phyloP scores from a whole-genome alignment of 1,140 invertebrate genomes.

The Aethina tumida region DNA sequence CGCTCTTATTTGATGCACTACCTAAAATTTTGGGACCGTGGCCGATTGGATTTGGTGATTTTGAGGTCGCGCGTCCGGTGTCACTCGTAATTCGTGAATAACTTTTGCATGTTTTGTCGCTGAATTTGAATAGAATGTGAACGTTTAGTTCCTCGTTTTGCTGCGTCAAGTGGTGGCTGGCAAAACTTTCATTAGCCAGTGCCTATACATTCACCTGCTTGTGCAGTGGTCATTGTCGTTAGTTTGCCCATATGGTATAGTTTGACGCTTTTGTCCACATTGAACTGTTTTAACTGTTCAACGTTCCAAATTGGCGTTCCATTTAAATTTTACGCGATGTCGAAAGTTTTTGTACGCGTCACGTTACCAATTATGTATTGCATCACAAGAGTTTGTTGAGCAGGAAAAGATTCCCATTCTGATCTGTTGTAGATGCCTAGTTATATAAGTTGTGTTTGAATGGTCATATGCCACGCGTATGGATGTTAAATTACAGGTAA shows the following conservation, averaged over 20 bases:
- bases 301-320: too few relatives aligned
- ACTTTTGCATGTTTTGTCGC: conserved; percentile 9
- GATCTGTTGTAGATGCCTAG: not conserved
- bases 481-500: conserved; percentile 15
- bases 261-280: not conserved
- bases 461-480: conserved; percentile 22
- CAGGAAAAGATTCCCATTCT: conserved; percentile 6
- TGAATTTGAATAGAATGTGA: conserved; percentile 13
- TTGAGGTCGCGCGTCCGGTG: conserved; percentile 9
- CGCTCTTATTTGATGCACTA: conserved; percentile 5
- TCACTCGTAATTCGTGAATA: conserved; percentile 1
- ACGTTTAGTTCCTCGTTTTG: conserved; percentile 13
- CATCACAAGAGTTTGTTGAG: conserved; percentile 9
- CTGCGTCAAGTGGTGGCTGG: conserved; percentile 15
- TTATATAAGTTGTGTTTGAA: conserved; percentile 6
- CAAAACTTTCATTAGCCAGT: conserved; percentile 30
- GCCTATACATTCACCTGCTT: conserved; percentile 32
- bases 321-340: too few relatives aligned
- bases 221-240: conserved; percentile 19
- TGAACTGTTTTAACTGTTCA: conserved; percentile 1
- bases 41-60: not conserved
- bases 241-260: conserved; percentile 27
- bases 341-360: too few relatives aligned
- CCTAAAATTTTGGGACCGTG: conserved; percentile 1
- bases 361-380: conserved; percentile 4